Conservation (phyloP, 1,140 invertebrate species). For the Brachionus manjavacas region DNA sequence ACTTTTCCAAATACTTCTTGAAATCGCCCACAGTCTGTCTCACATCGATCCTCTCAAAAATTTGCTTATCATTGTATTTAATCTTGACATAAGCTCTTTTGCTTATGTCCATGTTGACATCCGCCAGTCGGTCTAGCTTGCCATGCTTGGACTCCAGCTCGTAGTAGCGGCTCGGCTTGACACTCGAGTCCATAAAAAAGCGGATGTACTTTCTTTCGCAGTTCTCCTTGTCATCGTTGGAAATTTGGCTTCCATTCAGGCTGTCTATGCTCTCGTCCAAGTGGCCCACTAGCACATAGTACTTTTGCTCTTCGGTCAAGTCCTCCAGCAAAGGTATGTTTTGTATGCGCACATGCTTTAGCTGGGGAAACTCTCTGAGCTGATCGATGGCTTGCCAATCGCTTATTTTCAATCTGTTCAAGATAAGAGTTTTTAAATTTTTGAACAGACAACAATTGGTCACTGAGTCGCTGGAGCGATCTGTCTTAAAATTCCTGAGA, state of each 20-base stretch:
- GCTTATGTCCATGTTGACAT: slow-evolving; percentile 76
- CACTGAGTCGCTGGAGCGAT: neutral
- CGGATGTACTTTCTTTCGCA: slow-evolving; percentile 84
- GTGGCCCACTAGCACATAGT: slow-evolving; percentile 76
- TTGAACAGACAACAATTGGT: slow-evolving; percentile 58
- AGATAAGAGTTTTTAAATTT: slow-evolving; percentile 71
- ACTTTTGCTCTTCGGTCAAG: slow-evolving; percentile 70
- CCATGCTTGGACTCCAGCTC: slow-evolving; percentile 76
- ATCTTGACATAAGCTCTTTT: slow-evolving; percentile 77
- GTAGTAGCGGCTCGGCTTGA: slow-evolving; percentile 63
- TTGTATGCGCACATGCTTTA: slow-evolving; percentile 75
- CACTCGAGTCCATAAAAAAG: slow-evolving; percentile 70
- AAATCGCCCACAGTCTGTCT: slow-evolving; percentile 54
- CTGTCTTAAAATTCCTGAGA: slow-evolving; percentile 70
- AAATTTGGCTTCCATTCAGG: slow-evolving; percentile 79
- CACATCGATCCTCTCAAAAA: slow-evolving; percentile 59
- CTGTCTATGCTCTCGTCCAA: slow-evolving; percentile 75
- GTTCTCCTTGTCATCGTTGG: slow-evolving; percentile 74
- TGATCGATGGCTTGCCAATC: slow-evolving; percentile 81
- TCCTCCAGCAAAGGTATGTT: slow-evolving; percentile 62
- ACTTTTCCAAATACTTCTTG: slow-evolving; percentile 63
- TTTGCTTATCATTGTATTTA: slow-evolving; percentile 69
- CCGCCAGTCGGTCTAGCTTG: slow-evolving; percentile 76
- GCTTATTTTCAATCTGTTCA: slow-evolving; percentile 73
- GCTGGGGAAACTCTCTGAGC: slow-evolving; percentile 71